A percentile compares a stretch with the other conserved stretches of the same genome.
phyloP scores from a whole-genome alignment of 2,797 vertebrate species.

The Furcifer pardalis region DNA sequence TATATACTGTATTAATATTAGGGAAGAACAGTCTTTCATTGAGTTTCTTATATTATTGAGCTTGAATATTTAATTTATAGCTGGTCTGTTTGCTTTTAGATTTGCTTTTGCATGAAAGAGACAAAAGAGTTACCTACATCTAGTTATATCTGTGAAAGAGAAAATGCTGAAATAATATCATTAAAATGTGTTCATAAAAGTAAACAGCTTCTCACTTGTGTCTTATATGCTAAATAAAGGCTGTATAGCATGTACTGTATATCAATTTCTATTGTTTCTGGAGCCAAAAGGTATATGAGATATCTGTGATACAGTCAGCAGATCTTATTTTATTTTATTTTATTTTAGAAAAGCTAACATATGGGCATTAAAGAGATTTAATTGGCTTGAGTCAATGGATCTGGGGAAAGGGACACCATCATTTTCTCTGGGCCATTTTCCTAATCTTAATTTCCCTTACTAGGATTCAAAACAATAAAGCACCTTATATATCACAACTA shows the following conservation, averaged over 20 bases:
- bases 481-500: neutral
- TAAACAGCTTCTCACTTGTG: too few relatives aligned
- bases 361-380: neutral
- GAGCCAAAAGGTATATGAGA: neutral
- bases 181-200: too few relatives aligned
- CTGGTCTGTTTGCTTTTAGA: too few relatives aligned
- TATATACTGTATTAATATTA: too few relatives aligned
- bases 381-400: neutral
- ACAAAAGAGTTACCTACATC: too few relatives aligned
- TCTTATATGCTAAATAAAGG: neutral
- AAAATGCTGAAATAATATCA: neutral
- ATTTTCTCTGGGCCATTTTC: too few relatives aligned
- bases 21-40: too few relatives aligned
- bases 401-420: neutral
- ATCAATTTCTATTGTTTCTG: neutral
- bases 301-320: neutral
- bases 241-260: neutral
- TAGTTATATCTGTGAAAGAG: neutral
- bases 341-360: neutral
- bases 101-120: too few relatives aligned
- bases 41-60: too few relatives aligned
- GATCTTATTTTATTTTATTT: too few relatives aligned
- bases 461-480: neutral
- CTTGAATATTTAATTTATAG: too few relatives aligned
- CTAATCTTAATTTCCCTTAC: too few relatives aligned